Evolutionary conservation across 1,140 invertebrate genomes (phyloP), one percentile per base, ranked within the genome.

Genomic region (Drosophila erecta): DNA sequence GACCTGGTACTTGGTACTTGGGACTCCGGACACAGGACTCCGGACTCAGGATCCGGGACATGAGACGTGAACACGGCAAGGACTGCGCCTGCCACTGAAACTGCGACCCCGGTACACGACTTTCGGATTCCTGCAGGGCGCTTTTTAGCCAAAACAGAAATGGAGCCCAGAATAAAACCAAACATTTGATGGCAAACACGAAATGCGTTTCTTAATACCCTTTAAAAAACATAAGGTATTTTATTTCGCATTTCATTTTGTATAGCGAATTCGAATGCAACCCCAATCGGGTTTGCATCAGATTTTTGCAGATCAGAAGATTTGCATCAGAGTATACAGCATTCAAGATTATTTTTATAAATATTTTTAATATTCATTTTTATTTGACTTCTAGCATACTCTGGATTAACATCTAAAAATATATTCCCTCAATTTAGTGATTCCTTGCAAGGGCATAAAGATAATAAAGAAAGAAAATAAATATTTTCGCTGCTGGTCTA

Each of bases 41-140:
- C 11, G 61, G 20, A 59, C 41, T 0, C 20, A 6, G 24, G 56
- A 65, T 7, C 8, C 10, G 27, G 24, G 64, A 65, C 59, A 65
- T 35, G 50, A 40, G 64, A 49, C 73, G 65, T 66, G 60, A 66
- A 66, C 72, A 66, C 60, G 60, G 54, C 60, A 65, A 35, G 59
- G 58, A 61, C 51, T 57, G 49, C 75, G 65, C 54, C 51, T 62
- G 49, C 49, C 66, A 70, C 41, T 35, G 51, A 14, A 54, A 73
- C 64, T 51, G 64, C 24, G 73, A 78, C 61, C 60, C 38, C 61
- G 64, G 35, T 57, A 83, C 75, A 87, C 89, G 84, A 84, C 84
- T 87, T 87, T 83, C 70, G 67, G 76, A 89, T 77, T 87, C 83
- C 72, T 70, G 72, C 72, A 73, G 72, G 79, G 83, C 78, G 74